Percentiles rank a stretch among this genome's conserved stretches.
Conservation (phyloP, 2,797 vertebrate species). For the Malacoctenus gilli region DNA sequence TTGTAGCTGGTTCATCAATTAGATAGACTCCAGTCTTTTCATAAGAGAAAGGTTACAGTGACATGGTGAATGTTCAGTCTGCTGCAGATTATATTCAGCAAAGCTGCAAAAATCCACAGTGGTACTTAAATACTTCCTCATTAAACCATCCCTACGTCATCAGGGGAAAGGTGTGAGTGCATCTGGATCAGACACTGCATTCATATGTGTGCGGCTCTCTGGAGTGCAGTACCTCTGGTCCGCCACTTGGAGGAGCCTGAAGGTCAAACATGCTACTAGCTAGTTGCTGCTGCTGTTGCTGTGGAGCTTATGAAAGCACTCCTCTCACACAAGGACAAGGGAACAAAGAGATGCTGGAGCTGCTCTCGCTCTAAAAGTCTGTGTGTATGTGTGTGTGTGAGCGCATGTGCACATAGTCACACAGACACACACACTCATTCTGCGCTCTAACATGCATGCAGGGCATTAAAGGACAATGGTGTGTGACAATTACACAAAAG, state of each 20-base stretch:
- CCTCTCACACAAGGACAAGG: constrained; percentile 77
- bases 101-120: background rate
- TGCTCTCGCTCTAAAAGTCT: constrained; percentile 47
- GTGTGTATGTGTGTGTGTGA: constrained; percentile 7
- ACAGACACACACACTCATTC: constrained; percentile 32
- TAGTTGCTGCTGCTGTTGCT: constrained; percentile 64
- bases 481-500: constrained; percentile 67
- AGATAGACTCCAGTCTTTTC: too few relatives aligned
- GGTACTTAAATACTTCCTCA: background rate
- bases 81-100: background rate
- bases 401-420: constrained; percentile 14
- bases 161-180: constrained; percentile 6
- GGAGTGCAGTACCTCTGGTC: constrained; percentile 48
- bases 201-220: constrained; percentile 13
- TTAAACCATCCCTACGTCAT: background rate
- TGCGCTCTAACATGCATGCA: constrained; percentile 52
- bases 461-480: constrained; percentile 62
- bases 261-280: constrained; percentile 78
- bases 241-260: constrained; percentile 76
- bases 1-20: background rate
- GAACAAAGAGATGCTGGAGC: constrained; percentile 80
- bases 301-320: constrained; percentile 73
- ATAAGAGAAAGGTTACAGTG: background rate
- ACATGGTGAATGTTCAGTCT: background rate
- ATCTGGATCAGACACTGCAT: constrained; percentile 23